Percentiles rank a stretch among this genome's conserved stretches.
phyloP scores from a whole-genome alignment of 2,797 vertebrate species.

The Mionectes olivaceus region DNA sequence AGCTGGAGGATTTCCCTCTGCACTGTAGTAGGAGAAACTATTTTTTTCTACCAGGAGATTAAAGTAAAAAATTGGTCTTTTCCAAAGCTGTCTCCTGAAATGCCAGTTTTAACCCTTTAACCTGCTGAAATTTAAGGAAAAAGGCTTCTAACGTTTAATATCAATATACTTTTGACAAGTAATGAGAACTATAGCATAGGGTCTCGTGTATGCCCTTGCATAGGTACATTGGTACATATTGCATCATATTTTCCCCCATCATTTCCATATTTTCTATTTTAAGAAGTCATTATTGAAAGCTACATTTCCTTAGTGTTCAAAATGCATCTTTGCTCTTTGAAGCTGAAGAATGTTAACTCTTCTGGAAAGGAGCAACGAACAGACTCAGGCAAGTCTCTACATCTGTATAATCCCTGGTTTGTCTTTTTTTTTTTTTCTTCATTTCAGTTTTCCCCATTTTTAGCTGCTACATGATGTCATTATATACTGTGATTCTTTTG shows the following conservation, averaged over 20 bases:
- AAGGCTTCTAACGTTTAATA: not conserved
- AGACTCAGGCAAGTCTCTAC: not conserved
- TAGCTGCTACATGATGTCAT: not conserved
- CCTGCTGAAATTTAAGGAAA: not conserved
- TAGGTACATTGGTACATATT: not conserved
- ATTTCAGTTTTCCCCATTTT: not conserved
- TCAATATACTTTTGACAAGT: not conserved
- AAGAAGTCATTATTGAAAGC: not conserved
- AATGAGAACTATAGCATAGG: not conserved
- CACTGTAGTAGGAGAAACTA: not conserved
- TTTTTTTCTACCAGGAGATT: not conserved
- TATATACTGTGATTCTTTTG: not conserved
- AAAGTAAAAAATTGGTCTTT: not conserved
- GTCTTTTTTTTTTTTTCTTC: not conserved
- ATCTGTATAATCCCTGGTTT: not conserved
- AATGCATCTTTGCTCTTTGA: not conserved
- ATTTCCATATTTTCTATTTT: not conserved
- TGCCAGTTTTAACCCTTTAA: not conserved
- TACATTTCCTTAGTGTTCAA: not conserved
- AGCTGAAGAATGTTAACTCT: not conserved
- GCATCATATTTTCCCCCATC: not conserved
- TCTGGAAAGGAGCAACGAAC: not conserved
- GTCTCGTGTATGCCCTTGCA: not conserved
- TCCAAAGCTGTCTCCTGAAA: not conserved
- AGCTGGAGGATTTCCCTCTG: not conserved